These are phyloP conservation scores for Ochlodes sylvanus DNA, from an alignment of 2,888 invertebrate genomes.

Conservation along the genomic window DNA sequence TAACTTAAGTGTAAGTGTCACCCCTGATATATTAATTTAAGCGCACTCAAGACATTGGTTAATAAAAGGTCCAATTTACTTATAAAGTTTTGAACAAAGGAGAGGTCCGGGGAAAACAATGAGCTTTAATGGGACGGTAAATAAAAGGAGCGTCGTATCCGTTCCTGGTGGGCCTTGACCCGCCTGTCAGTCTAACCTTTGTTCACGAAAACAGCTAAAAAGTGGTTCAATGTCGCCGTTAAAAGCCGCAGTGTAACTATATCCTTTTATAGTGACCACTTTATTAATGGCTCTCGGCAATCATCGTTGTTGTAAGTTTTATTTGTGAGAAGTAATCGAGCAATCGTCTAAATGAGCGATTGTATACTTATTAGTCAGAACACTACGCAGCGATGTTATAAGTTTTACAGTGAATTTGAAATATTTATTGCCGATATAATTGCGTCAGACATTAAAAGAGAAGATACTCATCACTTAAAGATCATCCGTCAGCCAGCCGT, in stretches of 20 bases:
- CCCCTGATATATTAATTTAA: neutral
- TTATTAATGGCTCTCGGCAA: neutral
- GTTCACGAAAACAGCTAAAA: constrained; percentile 22
- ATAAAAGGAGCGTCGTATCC: constrained; percentile 64
- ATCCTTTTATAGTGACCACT: neutral
- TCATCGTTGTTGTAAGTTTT: too few species aligned
- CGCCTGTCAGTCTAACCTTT: constrained; percentile 40
- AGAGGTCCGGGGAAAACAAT: constrained; percentile 55
- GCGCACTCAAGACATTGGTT: constrained; percentile 13
- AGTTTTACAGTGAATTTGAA: too few species aligned
- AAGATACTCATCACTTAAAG: too few species aligned
- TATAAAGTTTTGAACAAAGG: constrained; percentile 40
- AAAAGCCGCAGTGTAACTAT: constrained; percentile 18
- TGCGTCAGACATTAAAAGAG: too few species aligned
- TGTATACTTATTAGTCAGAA: too few species aligned
- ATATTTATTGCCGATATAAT: too few species aligned
- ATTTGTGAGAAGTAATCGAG: too few species aligned
- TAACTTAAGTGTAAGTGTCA: neutral
- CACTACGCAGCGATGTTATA: too few species aligned
- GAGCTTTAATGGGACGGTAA: constrained; percentile 71
- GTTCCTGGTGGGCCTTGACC: constrained; percentile 25
- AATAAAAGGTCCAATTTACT: constrained; percentile 32
- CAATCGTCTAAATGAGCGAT: too few species aligned
- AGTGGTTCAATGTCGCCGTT: constrained; percentile 22
- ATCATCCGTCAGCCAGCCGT: too few species aligned